These are phyloP conservation scores for Geotrupes spiniger DNA, from an alignment of 2,888 invertebrate species.

Conservation along the genomic window DNA sequence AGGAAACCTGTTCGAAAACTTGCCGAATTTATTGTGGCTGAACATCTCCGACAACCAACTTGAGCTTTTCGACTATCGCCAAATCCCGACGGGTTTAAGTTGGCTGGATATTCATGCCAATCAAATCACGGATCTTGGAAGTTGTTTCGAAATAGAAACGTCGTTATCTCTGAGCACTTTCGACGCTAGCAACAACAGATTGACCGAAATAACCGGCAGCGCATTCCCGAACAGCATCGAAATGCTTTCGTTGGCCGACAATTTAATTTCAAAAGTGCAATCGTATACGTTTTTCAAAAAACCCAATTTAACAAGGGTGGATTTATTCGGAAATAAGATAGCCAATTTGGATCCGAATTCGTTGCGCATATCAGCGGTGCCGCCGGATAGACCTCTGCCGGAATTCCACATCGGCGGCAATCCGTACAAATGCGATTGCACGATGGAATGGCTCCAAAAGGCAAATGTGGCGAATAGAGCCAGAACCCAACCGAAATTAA, in stretches of 20 bases:
- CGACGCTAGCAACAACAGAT: slow-evolving; percentile 77
- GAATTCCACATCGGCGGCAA: slow-evolving; percentile 84
- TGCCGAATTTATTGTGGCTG: slow-evolving; percentile 79
- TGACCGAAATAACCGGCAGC: slow-evolving; percentile 78
- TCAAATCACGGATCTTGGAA: slow-evolving; percentile 77
- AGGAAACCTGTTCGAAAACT: slow-evolving; percentile 73
- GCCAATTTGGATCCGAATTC: slow-evolving; percentile 73
- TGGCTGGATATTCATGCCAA: slow-evolving; percentile 85
- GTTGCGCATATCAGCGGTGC: slow-evolving; percentile 71
- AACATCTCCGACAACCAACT: slow-evolving; percentile 84
- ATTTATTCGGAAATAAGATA: slow-evolving; percentile 77
- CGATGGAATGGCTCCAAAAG: slow-evolving; percentile 87
- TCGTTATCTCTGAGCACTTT: slow-evolving; percentile 75
- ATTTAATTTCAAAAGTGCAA: slow-evolving; percentile 77
- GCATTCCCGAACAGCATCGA: slow-evolving; percentile 82
- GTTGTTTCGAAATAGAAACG: slow-evolving; percentile 81
- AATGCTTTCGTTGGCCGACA: slow-evolving; percentile 75
- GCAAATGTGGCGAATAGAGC: slow-evolving; percentile 72
- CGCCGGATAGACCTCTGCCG: slow-evolving; percentile 68
- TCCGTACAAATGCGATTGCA: slow-evolving; percentile 84
- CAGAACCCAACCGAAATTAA: slow-evolving; percentile 75
- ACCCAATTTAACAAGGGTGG: slow-evolving; percentile 77
- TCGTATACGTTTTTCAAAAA: slow-evolving; percentile 86
- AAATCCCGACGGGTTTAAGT: slow-evolving; percentile 79
- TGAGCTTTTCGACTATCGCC: slow-evolving; percentile 80